A percentile compares a stretch with the other conserved stretches of the same genome.
Conservation (phyloP, 1,140 invertebrate species). For the Drosophila yakuba region DNA sequence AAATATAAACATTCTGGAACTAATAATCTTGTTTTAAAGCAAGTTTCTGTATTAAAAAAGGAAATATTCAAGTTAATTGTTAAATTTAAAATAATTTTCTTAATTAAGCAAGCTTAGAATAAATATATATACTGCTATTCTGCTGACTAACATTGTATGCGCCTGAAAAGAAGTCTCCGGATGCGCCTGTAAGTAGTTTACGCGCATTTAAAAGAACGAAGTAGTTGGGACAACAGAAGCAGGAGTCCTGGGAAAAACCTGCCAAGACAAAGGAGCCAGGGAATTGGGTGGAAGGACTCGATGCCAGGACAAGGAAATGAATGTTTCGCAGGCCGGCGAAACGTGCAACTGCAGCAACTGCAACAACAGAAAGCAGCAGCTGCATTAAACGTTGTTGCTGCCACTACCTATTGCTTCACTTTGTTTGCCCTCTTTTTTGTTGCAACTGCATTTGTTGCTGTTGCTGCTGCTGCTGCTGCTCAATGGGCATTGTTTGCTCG, state of each 20-base stretch:
- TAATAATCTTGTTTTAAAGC: not conserved
- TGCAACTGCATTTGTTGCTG: slow-evolving; percentile 1
- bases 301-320: slow-evolving; percentile 68
- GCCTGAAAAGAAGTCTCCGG: slow-evolving; percentile 22
- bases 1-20: slow-evolving; percentile 26
- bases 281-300: not conserved
- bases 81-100: not conserved
- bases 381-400: slow-evolving; percentile 21
- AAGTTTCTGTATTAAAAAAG: too few species aligned
- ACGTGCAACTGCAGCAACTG: slow-evolving; percentile 61
- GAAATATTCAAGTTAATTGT: not conserved
- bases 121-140: not conserved
- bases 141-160: slow-evolving; percentile 12
- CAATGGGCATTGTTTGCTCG: slow-evolving; percentile 76
- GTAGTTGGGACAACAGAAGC: slow-evolving; percentile 9
- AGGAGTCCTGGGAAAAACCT: slow-evolving; percentile 1
- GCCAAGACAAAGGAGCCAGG: slow-evolving; percentile 44
- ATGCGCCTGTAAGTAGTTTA: slow-evolving; percentile 75
- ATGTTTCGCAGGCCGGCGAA: slow-evolving; percentile 65
- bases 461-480: slow-evolving; percentile 15
- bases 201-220: slow-evolving; percentile 68
- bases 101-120: not conserved
- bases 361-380: slow-evolving; percentile 9
- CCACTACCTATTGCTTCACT: slow-evolving; percentile 57
- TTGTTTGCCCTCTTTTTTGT: slow-evolving; percentile 17